Evolutionary conservation across 2,797 vertebrate genomes (phyloP), one percentile per base, ranked within the genome.

Genomic region (Fistularia tabacaria): DNA sequence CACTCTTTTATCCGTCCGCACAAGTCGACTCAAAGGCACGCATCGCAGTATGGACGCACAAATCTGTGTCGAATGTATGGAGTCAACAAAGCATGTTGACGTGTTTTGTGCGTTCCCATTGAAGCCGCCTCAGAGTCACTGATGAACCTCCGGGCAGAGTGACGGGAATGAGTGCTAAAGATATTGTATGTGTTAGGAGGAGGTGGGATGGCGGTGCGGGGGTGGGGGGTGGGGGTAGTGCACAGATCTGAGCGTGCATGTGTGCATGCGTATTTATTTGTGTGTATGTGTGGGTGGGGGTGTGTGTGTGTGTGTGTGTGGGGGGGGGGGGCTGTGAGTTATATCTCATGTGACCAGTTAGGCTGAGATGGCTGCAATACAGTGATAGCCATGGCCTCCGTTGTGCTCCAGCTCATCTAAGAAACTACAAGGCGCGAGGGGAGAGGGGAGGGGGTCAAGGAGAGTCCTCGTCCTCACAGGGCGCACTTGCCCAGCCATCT

Each of bases 341-440:
- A 74, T 72, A 80, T 70, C 71, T 73, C 73, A 74, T 77, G 80
- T 77, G 81, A 72, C 81, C 76, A 71, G 62, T 77, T 69, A 65
- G 69, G 71, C 65, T 45, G 73, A 74, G 65, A 67, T 72, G 74
- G 72, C 86, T 88, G 86, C 64, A 65, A 77, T 62, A 43, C 9
- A 54, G 73, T 8, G 82, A 89, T 88, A 86, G 79, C 48, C 52
- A 55, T 51, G 74, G 76, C 59, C 73, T 79, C 82, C 73, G 76
- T 82, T 81, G 79, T 75, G 74, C 69, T 75, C 49, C 45, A 46
- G 73, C 79, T 89, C 85, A 89, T 88, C 87, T 85, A 82, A 74
- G 79, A 76, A 83, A 82, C 80, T 79, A 74, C 68, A 62, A 83
- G 74, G 71, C 71, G 68, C 13, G 3, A 40, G 10, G 47, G 68